Percentiles rank a stretch among this genome's conserved stretches.
These are phyloP conservation scores for Euura saliciscinereae DNA, from an alignment of 1,140 invertebrate genomes.

Conservation along the genomic window DNA sequence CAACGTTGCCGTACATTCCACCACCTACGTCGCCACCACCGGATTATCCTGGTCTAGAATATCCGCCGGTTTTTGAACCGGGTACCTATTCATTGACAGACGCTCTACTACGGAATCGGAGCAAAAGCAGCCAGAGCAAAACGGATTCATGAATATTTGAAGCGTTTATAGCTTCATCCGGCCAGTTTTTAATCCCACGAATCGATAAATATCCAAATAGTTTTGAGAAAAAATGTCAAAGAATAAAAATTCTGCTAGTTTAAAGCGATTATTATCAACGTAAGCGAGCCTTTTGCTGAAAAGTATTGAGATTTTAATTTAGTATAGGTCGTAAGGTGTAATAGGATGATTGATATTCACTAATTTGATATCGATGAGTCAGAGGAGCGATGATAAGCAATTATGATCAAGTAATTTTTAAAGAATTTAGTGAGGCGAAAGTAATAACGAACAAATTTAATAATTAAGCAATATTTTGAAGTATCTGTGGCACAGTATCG, in stretches of 20 bases:
- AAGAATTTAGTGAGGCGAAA: not conserved
- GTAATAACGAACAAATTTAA: not conserved
- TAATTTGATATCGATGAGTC: not conserved
- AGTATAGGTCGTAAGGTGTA: no score
- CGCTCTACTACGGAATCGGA: slow-evolving; percentile 48
- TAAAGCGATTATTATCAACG: no score
- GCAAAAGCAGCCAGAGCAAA: slow-evolving; percentile 34
- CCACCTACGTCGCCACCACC: slow-evolving; percentile 59
- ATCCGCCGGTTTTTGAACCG: slow-evolving; percentile 81
- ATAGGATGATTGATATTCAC: no score
- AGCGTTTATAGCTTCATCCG: no score
- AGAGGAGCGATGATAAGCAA: not conserved
- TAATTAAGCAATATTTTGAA: not conserved
- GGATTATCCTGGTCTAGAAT: slow-evolving; percentile 79
- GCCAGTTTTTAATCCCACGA: no score
- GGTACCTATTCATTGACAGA: slow-evolving; percentile 77
- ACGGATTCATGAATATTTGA: slow-evolving; percentile 2
- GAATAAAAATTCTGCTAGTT: no score
- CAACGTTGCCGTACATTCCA: slow-evolving; percentile 51
- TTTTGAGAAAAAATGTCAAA: no score
- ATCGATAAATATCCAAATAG: no score
- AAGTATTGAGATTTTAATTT: no score
- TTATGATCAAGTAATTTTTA: not conserved
- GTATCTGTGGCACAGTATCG: not conserved
- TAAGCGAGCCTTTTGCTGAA: no score